These are phyloP conservation scores for Peribatodes rhomboidaria DNA, from an alignment of 2,888 invertebrate species.

Conservation along the genomic window DNA sequence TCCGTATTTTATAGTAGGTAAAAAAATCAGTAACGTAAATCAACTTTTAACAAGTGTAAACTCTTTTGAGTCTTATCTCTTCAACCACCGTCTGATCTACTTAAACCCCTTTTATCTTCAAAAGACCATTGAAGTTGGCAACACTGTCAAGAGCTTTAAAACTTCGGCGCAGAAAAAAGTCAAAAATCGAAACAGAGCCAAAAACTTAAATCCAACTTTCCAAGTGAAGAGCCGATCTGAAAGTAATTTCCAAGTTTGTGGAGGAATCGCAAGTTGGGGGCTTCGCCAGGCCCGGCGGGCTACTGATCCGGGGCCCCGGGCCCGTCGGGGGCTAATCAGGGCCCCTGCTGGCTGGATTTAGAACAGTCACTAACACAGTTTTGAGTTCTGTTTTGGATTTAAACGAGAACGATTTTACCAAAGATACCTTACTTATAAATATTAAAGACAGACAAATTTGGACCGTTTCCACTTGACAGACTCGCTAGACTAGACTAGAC, in stretches of 20 bases:
- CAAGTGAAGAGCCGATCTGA: constrained; percentile 40
- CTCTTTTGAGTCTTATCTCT: background rate
- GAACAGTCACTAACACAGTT: constrained; percentile 17
- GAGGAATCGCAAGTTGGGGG: constrained; percentile 27
- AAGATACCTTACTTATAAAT: background rate
- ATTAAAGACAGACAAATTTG: too few species aligned
- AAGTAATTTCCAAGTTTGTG: constrained; percentile 44
- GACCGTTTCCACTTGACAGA: too few species aligned
- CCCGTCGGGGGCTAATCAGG: constrained; percentile 13
- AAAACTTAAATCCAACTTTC: constrained; percentile 39
- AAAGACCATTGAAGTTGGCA: constrained; percentile 9
- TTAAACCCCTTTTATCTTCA: constrained; percentile 13
- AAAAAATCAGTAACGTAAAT: too few species aligned
- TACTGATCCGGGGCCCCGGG: constrained; percentile 2
- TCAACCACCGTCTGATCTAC: constrained; percentile 3
- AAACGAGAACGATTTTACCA: constrained; percentile 4
- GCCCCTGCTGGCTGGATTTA: constrained; percentile 8
- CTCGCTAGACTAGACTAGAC: too few species aligned
- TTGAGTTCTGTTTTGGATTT: constrained; percentile 11
- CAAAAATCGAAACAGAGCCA: constrained; percentile 37
- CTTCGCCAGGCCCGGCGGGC: background rate
- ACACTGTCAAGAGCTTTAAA: constrained; percentile 16
- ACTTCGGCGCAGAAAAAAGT: constrained; percentile 29
- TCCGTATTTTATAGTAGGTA: too few species aligned
- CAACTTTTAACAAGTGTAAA: background rate